A percentile compares a stretch with the other conserved stretches of the same genome.
Evolutionary conservation across 2,797 vertebrate genomes (phyloP).

Genomic region (Rhinophrynus dorsalis): DNA sequence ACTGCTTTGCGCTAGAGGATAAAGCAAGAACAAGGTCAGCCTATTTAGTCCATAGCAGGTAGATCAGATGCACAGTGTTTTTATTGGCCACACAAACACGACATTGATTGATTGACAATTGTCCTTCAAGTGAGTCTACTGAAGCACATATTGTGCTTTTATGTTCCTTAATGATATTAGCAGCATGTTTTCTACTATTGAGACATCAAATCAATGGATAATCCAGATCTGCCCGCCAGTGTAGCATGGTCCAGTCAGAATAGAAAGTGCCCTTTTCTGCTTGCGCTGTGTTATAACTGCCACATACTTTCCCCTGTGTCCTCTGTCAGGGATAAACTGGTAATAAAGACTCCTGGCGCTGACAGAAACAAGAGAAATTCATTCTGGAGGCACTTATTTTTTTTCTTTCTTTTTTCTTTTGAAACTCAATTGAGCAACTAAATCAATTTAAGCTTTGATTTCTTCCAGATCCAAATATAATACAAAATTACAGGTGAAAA

Average conservation of each 20-base stretch:
- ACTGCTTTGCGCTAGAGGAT: background rate
- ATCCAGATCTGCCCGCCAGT: background rate
- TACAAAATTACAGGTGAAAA: conserved; percentile 33
- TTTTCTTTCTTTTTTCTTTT: background rate
- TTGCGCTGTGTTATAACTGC: background rate
- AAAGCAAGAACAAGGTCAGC: background rate
- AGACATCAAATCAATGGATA: conserved; percentile 32
- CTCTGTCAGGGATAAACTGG: background rate
- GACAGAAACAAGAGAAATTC: conserved; percentile 21
- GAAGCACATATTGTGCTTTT: background rate
- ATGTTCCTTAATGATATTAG: conserved; percentile 11
- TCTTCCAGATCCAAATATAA: conserved; percentile 20
- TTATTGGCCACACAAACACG: background rate
- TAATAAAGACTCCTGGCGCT: conserved; percentile 11
- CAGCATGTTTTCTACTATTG: background rate
- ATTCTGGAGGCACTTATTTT: background rate
- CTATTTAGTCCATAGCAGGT: background rate
- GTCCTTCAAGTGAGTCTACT: background rate
- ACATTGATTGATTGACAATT: conserved; percentile 6
- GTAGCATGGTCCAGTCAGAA: background rate
- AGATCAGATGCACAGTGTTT: background rate
- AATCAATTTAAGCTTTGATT: conserved; percentile 43
- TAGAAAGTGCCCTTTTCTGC: background rate
- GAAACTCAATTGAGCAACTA: conserved; percentile 25
- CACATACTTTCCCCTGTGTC: background rate